Evolutionary conservation across 2,888 invertebrate genomes (phyloP).

Genomic region (Thecophora atra): DNA sequence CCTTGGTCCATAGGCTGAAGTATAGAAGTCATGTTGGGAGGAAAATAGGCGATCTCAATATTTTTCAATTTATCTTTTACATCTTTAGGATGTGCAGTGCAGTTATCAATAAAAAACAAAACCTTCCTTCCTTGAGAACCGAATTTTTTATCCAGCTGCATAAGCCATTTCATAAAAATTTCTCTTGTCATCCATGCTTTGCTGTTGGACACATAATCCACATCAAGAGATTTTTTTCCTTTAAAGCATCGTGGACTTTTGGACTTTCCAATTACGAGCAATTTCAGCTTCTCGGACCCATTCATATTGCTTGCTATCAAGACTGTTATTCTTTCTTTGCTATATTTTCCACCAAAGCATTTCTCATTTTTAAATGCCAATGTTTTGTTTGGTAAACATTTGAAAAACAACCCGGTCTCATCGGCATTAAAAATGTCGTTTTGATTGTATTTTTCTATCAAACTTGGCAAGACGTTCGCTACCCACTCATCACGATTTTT

Average conservation of each 20-base stretch:
- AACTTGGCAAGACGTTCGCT: conserved; percentile 38
- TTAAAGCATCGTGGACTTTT: conserved; percentile 37
- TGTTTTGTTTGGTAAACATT: conserved; percentile 51
- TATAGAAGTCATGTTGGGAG: conserved; percentile 41
- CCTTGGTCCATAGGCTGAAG: conserved; percentile 41
- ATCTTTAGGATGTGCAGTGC: conserved; percentile 38
- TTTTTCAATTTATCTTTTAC: conserved; percentile 39
- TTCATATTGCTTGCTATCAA: conserved; percentile 48
- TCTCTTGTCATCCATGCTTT: conserved; percentile 40
- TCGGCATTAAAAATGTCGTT: conserved; percentile 42
- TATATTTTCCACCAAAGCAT: conserved; percentile 49
- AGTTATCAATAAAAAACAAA: conserved; percentile 40
- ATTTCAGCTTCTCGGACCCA: conserved; percentile 45
- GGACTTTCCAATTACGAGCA: conserved; percentile 46
- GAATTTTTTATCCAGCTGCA: conserved; percentile 25
- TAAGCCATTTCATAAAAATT: conserved; percentile 20
- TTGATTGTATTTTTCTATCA: conserved; percentile 38
- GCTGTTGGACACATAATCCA: conserved; percentile 41
- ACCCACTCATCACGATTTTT: conserved; percentile 37
- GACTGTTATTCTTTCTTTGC: conserved; percentile 50
- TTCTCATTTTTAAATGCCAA: conserved; percentile 49
- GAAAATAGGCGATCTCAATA: conserved; percentile 41
- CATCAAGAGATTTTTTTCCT: conserved; percentile 29
- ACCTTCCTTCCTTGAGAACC: conserved; percentile 38
- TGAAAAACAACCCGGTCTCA: conserved; percentile 53